Conservation (phyloP, 1,140 invertebrate genomes). For the Euglossa dilemma region DNA sequence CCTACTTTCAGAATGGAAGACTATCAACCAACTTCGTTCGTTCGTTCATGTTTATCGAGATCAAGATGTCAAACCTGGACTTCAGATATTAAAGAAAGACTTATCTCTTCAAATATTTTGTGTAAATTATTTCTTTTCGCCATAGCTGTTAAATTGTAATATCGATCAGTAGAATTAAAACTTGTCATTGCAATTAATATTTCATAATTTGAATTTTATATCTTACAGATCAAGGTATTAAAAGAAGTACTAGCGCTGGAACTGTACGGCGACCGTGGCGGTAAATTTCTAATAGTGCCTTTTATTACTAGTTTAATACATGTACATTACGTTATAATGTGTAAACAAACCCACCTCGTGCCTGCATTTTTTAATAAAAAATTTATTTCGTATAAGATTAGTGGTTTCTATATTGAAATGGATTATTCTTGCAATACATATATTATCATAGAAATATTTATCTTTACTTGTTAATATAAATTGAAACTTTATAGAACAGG, state of each 20-base stretch:
- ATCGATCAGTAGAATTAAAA: neutral
- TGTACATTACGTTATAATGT: slow-evolving; percentile 4
- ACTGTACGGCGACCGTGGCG: slow-evolving; percentile 79
- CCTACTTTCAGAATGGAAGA: slow-evolving; percentile 55
- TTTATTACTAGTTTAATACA: slow-evolving; percentile 17
- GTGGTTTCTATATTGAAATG: neutral
- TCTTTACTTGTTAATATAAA: neutral
- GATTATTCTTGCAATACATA: neutral
- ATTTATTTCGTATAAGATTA: slow-evolving; percentile 28
- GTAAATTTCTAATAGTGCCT: slow-evolving; percentile 61
- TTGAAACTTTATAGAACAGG: neutral
- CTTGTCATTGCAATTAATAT: neutral
- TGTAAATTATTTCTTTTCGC: slow-evolving; percentile 65
- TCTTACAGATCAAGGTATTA: slow-evolving; percentile 76
- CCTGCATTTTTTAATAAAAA: slow-evolving; percentile 47
- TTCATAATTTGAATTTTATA: slow-evolving; percentile 3
- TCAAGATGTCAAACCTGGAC: slow-evolving; percentile 81
- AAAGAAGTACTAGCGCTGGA: slow-evolving; percentile 78
- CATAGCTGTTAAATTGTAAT: neutral
- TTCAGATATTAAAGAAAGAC: slow-evolving; percentile 75
- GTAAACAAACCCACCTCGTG: slow-evolving; percentile 29
- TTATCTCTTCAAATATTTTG: slow-evolving; percentile 69
- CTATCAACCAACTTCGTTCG: slow-evolving; percentile 52
- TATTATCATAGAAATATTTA: neutral
- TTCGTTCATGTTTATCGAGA: slow-evolving; percentile 67